These are phyloP conservation scores for Acipenser ruthenus DNA, from an alignment of 2,797 vertebrate species.

Conservation along the genomic window DNA sequence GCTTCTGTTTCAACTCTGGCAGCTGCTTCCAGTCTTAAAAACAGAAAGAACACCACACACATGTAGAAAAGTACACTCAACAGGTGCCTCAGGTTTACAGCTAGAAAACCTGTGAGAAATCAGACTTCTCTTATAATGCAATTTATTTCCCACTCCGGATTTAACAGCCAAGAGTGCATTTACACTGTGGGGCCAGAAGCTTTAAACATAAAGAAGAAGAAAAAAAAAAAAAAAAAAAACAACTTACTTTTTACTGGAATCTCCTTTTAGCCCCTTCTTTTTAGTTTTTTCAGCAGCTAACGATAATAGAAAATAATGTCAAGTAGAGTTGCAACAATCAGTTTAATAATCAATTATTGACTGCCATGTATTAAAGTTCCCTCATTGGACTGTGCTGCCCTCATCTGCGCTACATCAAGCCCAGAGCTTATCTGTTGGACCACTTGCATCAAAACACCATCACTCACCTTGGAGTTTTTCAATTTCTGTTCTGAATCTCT, in stretches of 20 bases:
- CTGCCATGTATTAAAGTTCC: no score
- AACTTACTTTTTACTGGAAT: slow-evolving; percentile 51
- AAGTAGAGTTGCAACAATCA: neutral
- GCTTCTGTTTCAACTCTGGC: neutral
- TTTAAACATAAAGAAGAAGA: neutral
- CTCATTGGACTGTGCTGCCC: no score
- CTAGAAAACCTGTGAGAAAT: no score
- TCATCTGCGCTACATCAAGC: neutral
- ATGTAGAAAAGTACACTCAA: no score
- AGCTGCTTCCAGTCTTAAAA: slow-evolving; percentile 2
- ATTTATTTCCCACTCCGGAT: no score
- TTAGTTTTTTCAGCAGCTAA: slow-evolving; percentile 38
- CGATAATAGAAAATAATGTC: slow-evolving; percentile 14
- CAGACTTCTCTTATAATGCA: no score
- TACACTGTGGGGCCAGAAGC: no score
- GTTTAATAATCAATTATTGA: neutral
- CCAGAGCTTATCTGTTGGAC: slow-evolving; percentile 8
- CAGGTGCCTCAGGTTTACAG: no score
- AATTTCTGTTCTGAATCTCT: slow-evolving; percentile 45
- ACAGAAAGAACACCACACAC: slow-evolving; percentile 28
- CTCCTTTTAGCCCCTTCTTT: slow-evolving; percentile 28
- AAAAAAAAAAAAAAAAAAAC: slow-evolving; percentile 18
- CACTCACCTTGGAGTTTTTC: slow-evolving; percentile 44
- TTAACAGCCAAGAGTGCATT: no score
- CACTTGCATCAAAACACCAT: neutral